These are phyloP conservation scores for Calameuta idolon DNA, from an alignment of 2,888 invertebrate genomes.

Conservation along the genomic window DNA sequence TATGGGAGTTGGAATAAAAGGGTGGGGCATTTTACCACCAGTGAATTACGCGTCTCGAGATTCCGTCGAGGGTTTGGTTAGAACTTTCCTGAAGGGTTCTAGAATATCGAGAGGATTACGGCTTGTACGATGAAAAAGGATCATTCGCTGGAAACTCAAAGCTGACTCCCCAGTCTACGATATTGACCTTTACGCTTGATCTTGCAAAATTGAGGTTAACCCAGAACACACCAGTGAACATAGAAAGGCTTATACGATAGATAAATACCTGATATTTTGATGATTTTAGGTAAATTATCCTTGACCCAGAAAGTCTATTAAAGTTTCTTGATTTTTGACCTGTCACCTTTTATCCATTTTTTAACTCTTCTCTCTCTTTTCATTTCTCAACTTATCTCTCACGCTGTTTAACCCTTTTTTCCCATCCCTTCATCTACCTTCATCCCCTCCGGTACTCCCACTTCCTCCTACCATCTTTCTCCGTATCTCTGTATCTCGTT, in stretches of 20 bases:
- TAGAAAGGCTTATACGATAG: background rate
- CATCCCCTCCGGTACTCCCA: conserved; percentile 18
- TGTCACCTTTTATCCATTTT: conserved; percentile 45
- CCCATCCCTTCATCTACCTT: background rate
- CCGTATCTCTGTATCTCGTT: background rate
- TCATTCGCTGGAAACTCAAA: background rate
- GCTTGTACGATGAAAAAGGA: background rate
- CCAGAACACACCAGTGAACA: background rate
- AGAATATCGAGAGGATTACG: background rate
- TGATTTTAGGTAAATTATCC: conserved; percentile 39
- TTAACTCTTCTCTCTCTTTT: conserved; percentile 30
- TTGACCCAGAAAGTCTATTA: conserved; percentile 51
- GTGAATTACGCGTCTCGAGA: background rate
- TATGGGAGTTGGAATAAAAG: background rate
- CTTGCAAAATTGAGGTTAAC: background rate
- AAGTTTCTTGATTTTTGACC: conserved; percentile 42
- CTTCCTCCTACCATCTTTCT: conserved; percentile 31
- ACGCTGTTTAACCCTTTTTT: background rate
- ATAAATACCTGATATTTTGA: background rate
- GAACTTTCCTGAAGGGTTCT: background rate
- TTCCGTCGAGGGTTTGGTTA: background rate
- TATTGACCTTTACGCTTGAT: background rate
- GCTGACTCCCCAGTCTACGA: background rate
- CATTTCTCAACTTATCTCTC: background rate
- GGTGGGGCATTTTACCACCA: background rate